These are phyloP conservation scores for Diplodus puntazzo DNA, from an alignment of 2,797 vertebrate genomes.

Conservation along the genomic window DNA sequence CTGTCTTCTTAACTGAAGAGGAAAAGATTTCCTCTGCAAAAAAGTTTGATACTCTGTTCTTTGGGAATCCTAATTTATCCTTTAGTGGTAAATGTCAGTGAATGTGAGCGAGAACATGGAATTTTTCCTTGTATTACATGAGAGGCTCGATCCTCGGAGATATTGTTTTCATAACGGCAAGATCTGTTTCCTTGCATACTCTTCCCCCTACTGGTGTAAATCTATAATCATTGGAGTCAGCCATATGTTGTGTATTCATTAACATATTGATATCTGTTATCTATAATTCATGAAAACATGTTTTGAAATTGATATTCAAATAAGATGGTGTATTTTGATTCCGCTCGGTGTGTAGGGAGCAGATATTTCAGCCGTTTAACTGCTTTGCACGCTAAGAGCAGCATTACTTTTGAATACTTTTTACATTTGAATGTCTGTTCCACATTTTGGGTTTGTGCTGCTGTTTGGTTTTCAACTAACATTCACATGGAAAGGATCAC, in stretches of 20 bases:
- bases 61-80: conserved; percentile 23
- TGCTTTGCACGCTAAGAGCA: conserved; percentile 23
- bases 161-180: conserved; percentile 57
- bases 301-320: conserved; percentile 81
- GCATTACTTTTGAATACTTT: conserved; percentile 22
- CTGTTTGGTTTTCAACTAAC: background rate
- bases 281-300: conserved; percentile 83
- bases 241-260: conserved; percentile 77
- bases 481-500: background rate
- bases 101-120: conserved; percentile 53
- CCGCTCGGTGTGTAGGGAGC: conserved; percentile 29
- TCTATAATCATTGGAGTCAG: conserved; percentile 72
- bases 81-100: conserved; percentile 62
- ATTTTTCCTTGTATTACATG: conserved; percentile 57
- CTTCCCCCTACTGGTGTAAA: conserved; percentile 87
- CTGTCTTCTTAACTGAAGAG: conserved; percentile 9
- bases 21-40: background rate
- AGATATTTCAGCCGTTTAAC: conserved; percentile 34
- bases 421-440: conserved; percentile 1
- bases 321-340: conserved; percentile 66
- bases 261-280: conserved; percentile 78
- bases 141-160: conserved; percentile 15
- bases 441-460: conserved; percentile 15
- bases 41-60: conserved; percentile 8
- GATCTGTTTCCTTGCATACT: conserved; percentile 84